Base-by-base conservation (phyloP, 2,113 vertebrate species). In the Platysternon megacephalum region DNA sequence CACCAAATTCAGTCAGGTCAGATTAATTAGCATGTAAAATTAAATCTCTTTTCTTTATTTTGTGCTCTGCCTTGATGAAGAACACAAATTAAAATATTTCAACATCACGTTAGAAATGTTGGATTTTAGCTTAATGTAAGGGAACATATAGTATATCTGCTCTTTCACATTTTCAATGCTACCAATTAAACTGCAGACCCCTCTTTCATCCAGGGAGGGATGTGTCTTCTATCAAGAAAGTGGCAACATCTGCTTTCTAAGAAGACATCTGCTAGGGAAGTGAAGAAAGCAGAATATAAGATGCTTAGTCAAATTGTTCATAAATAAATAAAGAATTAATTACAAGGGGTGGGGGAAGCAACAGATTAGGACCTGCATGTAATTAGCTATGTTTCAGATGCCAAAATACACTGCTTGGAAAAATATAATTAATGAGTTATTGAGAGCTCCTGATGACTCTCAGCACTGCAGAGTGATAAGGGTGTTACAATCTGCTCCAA, bases 281-380 rank as follows among this genome's bases (percentile, higher is more conserved):
- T 1, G 0, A 95, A 85, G 85, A 95, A 90, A 95, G 22, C 92
- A 90, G 91, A 91, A 97, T 96, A 92, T 97, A 97, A 97, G 92
- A 80, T 97, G 91, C 97, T 98, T 98, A 97, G 94, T 97, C 91
- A 95, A 97, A 97, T 79, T 91, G 88, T 97, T 95, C 91, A 92
- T 96, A 97, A 97, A 98, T 97, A 94, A 97, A 98, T 90, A 97
- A 98, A 98, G 98, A 95, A 98, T 96, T 97, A 97, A 96, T 97
- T 97, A 97, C 92, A 94, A 95, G 88, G 2, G 82, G 91, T 95
- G 95, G 96, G 91, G 96, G 90, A 85, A 51, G 53, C 11, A 7
- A 49, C 42, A 95, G 96, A 97, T 95, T 97, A 98, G 97, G 94
- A 97, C 98, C 97, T 98, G 97, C 93, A 92, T 94, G 95, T 98